Evolutionary conservation across 2,113 vertebrate species (phyloP), one percentile per base, ranked within the genome.

Genomic region (Sprattus sprattus): DNA sequence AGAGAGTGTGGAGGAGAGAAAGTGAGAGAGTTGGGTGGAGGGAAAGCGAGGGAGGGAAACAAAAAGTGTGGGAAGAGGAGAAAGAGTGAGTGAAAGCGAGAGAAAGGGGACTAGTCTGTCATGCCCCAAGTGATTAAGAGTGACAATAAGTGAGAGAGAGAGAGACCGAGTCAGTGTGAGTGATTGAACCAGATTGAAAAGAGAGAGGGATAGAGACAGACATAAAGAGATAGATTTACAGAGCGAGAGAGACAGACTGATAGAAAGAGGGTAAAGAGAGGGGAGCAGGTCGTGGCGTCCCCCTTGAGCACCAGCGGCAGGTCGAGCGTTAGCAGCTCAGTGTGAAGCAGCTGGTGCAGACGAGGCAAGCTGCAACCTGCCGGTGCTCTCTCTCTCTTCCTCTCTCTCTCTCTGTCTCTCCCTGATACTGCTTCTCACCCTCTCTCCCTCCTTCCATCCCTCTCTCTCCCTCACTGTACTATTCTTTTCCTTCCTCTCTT

Each of bases 101-200:
- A 64, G 20, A 57, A 57, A 25, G 22, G n/a, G 60, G n/a, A 9
- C 47, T 2, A 49, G 54, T 20, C 54, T 22, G 54, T 57, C 52
- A 52, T 15, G 10, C n/a, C n/a, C n/a, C n/a, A n/a, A n/a, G n/a
- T 75, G 28, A 75, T 28, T n/a, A n/a, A 75, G 67, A 75, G 28
- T 32, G 9, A 75, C 2, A 13, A 39, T 28, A 1, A 78, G 28
- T 2, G 11, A 44, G 32, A 1, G 10, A 16, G 71, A 78, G 25
- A 78, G 28, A 18, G 18, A 78, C 28, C 39, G 60, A 25, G 10
- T 2, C 6, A 67, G n/a, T 5, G n/a, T 11, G 9, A 71, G 47
- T 82, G 85, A 39, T 39, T 39, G 39, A 89, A 2, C 8, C 28
- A 75, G 84, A 89, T 78, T 81, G 81, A 45, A 28, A 75, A 13